Evolutionary conservation across 2,113 vertebrate species (phyloP), one percentile per base, ranked within the genome.

Genomic region (Tympanuchus pallidicinctus): DNA sequence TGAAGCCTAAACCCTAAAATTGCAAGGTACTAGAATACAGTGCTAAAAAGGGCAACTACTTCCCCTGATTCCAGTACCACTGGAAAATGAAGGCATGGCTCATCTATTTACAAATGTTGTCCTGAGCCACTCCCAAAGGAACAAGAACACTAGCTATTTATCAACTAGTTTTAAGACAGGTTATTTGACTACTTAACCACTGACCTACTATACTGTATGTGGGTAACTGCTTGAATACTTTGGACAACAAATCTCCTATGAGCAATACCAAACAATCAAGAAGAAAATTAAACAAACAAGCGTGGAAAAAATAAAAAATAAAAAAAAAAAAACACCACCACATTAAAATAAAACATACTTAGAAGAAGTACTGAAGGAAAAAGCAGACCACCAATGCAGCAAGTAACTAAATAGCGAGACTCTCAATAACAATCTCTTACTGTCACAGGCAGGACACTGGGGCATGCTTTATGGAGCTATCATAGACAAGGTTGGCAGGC

Each of bases 71-170:
- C 83, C 57, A 88, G 19, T 47, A 91, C n/a, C 65, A 72, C 16
- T 83, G 45, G 60, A 88, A 89, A 96, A 92, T 72, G 93, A 92
- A 91, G 89, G 82, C 48, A 61, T 65, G 54, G 88, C 82, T 83
- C 86, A 90, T 50, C 74, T 82, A 66, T 60, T 87, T 91, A 93
- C 7, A 77, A 48, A 64, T 27, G 40, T 27, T 74, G 57, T 85
- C 86, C 40, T 0, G 1, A 86, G 80, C 63, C 83, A 76, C 92
- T 90, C 92, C 74, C 69, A 82, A 77, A 86, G 40, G 73, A 56
- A 38, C 0, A 0, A 71, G 70, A 94, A 94, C 47, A 73, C 8
- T 73, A 25, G 34, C 21, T 54, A 61, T 78, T 92, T 63, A 86
- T 13, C 17, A 25, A 74, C 87, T 45, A 36, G 40, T 74, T 91